These are phyloP conservation scores for Sorex araneus DNA, from an alignment of 2,113 vertebrate genomes.

Conservation along the genomic window DNA sequence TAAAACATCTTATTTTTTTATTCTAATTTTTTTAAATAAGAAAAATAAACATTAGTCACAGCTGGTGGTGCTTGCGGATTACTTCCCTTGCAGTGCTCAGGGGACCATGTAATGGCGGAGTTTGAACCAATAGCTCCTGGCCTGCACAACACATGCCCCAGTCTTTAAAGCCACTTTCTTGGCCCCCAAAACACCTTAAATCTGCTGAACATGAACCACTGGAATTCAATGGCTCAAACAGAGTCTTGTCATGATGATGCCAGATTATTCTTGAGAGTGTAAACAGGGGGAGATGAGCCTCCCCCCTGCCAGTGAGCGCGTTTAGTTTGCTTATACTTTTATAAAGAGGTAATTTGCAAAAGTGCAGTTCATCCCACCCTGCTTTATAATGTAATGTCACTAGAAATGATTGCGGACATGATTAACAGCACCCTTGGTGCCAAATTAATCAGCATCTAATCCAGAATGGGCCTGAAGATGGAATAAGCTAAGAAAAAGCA, in stretches of 20 bases:
- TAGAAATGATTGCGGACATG: slow-evolving; percentile 83
- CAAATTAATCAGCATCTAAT: slow-evolving; percentile 90
- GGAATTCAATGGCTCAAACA: slow-evolving; percentile 42
- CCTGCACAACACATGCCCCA: too few species aligned
- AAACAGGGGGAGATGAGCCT: slow-evolving; percentile 79
- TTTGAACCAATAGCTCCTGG: too few species aligned
- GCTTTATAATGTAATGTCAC: slow-evolving; percentile 88
- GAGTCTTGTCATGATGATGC: slow-evolving; percentile 62
- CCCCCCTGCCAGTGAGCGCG: slow-evolving; percentile 38
- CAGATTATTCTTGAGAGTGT: slow-evolving; percentile 28
- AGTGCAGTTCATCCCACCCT: slow-evolving; percentile 86
- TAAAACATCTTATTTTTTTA: neutral
- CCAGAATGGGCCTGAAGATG: slow-evolving; percentile 82
- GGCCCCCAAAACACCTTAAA: neutral
- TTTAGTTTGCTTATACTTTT: slow-evolving; percentile 85
- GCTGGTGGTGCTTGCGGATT: too few species aligned
- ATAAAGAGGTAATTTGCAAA: slow-evolving; percentile 88
- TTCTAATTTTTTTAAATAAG: too few species aligned
- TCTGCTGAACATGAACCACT: slow-evolving; percentile 31
- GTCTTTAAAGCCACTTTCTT: too few species aligned
- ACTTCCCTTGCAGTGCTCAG: too few species aligned
- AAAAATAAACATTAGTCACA: too few species aligned
- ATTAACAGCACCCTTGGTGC: slow-evolving; percentile 87
- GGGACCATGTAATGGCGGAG: too few species aligned
- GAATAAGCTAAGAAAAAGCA: slow-evolving; percentile 84